These are phyloP conservation scores for Ptychodera flava DNA, from an alignment of 35 echinoderm and acorn worm species.

Conservation along the genomic window DNA sequence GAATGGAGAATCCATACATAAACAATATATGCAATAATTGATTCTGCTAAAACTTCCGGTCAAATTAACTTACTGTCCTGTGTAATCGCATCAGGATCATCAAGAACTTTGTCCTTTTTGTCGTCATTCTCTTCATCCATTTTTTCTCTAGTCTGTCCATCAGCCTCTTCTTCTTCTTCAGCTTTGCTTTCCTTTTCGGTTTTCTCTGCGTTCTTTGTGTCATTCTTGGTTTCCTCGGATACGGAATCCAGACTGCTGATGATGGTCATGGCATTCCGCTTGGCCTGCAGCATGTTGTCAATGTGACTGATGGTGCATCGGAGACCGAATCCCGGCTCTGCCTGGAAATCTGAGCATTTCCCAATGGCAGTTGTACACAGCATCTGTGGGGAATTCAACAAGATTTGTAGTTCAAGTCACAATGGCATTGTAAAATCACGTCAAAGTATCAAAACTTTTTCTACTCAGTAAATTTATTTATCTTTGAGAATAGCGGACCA, in stretches of 20 bases:
- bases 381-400: slow-evolving; percentile 33
- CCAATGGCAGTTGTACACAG: slow-evolving; percentile 39
- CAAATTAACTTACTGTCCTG: background rate
- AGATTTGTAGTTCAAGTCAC: too few species aligned
- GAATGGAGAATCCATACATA: too few species aligned
- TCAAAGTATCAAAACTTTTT: too few species aligned
- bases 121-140: background rate
- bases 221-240: background rate
- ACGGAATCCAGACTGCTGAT: background rate
- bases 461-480: too few species aligned
- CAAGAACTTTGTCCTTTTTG: background rate
- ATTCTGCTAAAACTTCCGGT: too few species aligned
- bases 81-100: background rate
- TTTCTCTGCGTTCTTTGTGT: background rate
- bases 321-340: slow-evolving; percentile 83
- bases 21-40: too few species aligned
- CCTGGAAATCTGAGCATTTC: slow-evolving; percentile 65
- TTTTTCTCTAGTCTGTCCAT: background rate
- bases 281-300: slow-evolving; percentile 38
- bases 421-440: too few species aligned
- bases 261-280: background rate
- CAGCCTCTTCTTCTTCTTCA: slow-evolving; percentile 10
- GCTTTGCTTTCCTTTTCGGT: background rate
- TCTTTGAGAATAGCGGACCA: too few species aligned
- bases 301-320: slow-evolving; percentile 65